phyloP scores from a whole-genome alignment of 2,113 vertebrate species.

The Rhizomys pruinosus region DNA sequence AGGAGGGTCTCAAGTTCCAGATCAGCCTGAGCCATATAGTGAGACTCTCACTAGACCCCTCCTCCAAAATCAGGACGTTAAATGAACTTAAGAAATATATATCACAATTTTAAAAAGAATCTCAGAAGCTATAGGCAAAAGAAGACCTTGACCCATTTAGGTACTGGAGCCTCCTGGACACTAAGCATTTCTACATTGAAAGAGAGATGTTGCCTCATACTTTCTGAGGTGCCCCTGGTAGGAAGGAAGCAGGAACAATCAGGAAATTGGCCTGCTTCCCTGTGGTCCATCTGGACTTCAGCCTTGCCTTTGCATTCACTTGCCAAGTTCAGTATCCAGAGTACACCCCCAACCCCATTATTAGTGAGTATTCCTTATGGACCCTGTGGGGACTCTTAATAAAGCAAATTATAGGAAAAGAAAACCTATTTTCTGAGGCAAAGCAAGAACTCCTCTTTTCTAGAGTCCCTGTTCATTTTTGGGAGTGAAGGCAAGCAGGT shows the following conservation, averaged over 20 bases:
- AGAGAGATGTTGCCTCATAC: slow-evolving; percentile 41
- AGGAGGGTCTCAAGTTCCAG: background rate
- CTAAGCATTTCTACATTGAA: slow-evolving; percentile 9
- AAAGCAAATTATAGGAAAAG: background rate
- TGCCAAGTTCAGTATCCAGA: slow-evolving; percentile 32
- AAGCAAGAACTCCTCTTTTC: slow-evolving; percentile 13
- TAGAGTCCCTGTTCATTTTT: background rate
- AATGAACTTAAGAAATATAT: background rate
- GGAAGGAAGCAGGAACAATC: slow-evolving; percentile 28
- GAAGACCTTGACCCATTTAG: background rate
- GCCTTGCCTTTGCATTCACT: background rate
- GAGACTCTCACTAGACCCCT: background rate
- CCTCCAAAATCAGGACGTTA: background rate
- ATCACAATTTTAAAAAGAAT: background rate
- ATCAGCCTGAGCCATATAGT: background rate
- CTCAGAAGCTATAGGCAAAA: background rate
- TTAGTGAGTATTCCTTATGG: slow-evolving; percentile 34
- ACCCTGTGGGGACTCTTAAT: slow-evolving; percentile 48
- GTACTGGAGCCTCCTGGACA: background rate
- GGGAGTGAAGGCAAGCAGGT: background rate
- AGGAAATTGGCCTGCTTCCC: background rate
- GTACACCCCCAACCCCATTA: slow-evolving; percentile 44
- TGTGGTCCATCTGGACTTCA: slow-evolving; percentile 7
- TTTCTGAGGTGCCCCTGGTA: slow-evolving; percentile 35
- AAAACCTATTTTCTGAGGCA: slow-evolving; percentile 10